Evolutionary conservation across 1,140 invertebrate species (phyloP), one percentile per base, ranked within the genome.

Genomic region (Papilio xuthus): DNA sequence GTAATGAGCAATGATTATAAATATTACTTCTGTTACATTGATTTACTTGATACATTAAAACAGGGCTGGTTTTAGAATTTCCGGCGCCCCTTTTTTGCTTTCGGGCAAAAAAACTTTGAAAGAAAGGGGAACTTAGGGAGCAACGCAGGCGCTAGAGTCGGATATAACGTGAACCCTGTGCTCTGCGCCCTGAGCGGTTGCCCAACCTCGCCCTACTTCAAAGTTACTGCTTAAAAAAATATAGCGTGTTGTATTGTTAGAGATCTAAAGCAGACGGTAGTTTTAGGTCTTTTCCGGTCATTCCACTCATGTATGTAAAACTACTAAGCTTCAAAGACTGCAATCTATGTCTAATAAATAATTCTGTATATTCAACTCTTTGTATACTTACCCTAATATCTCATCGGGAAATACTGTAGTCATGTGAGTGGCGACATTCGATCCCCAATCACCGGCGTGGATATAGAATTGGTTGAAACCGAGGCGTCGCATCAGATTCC

Each of bases 381-480:
- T 41, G 37, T 20, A 67, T 20, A 77, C 80, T 86, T 84, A 91
- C 90, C 94, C 97, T 90, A 96, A 86, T 9, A 97, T 94, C 74
- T 96, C 96, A 63, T 97, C 94, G 0, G 97, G 97, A 84, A 95
- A 98, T 0, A 97, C 82, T 0, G 93, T 92, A 9, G 95, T 95
- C 89, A 98, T 93, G 78, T 94, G 89, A 0, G 94, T 85, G 0
- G 94, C 95, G 70, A 97, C 95, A 7, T 96, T 53, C 8, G 95
- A 91, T 9, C 97, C 97, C 97, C 97, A 97, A 87, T 99, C 98
- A n/a, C 97, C 97, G 4, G 97, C 97, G 89, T 99, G 98, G 0
- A 96, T 93, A 77, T 97, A 96, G 88, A 96, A 99, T 83, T 96
- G 96, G 0, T 96, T 83, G 86, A 95, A 95, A 0, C 97, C 97